Evolutionary conservation across 2,113 vertebrate species (phyloP).

Genomic region (Psophia crepitans): DNA sequence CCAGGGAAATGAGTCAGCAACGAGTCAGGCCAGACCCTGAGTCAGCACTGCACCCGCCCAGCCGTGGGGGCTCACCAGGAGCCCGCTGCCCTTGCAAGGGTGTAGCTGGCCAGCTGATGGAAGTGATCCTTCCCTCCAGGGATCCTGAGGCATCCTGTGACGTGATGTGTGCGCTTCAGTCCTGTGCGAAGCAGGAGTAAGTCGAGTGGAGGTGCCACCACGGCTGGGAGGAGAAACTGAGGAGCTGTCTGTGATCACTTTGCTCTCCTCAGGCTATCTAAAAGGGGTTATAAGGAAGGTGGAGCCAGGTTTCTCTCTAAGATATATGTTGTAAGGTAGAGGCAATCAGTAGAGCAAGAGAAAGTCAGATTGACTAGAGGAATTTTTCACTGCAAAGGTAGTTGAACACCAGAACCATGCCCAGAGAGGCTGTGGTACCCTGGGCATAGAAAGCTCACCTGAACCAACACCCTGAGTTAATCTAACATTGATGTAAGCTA

Average conservation of each 20-base stretch:
- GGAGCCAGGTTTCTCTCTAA: background rate
- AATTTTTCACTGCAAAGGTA: background rate
- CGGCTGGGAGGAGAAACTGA: background rate
- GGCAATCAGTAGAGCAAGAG: background rate
- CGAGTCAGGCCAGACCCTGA: background rate
- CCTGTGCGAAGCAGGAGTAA: background rate
- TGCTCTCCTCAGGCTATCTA: background rate
- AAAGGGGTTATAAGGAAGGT: background rate
- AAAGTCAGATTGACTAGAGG: background rate
- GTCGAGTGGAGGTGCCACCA: background rate
- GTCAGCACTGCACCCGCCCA: background rate
- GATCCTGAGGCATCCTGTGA: background rate
- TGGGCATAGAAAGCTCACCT: background rate
- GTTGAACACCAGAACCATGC: background rate
- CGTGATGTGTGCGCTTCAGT: background rate
- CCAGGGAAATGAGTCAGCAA: constrained; percentile 17
- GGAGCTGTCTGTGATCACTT: background rate
- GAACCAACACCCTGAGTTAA: background rate
- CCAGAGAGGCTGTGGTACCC: background rate
- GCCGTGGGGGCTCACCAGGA: background rate
- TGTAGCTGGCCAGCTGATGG: background rate
- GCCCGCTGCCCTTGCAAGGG: accelerated
- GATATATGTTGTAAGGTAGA: background rate
- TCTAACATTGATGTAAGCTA: background rate
- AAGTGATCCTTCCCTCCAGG: background rate